Conservation (phyloP, 2,113 vertebrate genomes). For the Hippoglossus stenolepis region DNA sequence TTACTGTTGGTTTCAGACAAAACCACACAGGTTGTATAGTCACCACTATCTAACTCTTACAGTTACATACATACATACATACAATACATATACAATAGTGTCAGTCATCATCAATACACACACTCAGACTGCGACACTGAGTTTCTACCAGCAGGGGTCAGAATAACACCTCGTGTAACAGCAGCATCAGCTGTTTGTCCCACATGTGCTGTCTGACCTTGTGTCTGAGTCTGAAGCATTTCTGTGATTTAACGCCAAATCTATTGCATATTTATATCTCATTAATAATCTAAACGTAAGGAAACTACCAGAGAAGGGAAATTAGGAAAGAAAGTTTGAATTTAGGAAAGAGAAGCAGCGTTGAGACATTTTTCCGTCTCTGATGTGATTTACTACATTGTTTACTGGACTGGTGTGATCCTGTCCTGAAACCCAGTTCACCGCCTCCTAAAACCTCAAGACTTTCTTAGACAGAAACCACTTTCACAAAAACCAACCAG, state of each 20-base stretch:
- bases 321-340: too few species aligned
- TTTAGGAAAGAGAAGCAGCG: too few species aligned
- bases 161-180: neutral
- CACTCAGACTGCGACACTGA: neutral
- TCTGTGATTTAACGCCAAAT: too few species aligned
- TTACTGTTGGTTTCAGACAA: neutral
- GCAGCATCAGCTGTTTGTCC: constrained; percentile 16
- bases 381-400: constrained; percentile 17
- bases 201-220: neutral
- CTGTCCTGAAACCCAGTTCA: neutral
- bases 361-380: neutral
- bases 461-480: neutral
- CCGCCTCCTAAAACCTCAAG: neutral
- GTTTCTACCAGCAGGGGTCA: constrained; percentile 59
- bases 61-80: too few species aligned
- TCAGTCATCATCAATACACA: neutral
- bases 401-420: constrained; percentile 7
- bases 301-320: too few species aligned
- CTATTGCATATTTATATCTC: too few species aligned
- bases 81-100: neutral
- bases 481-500: neutral
- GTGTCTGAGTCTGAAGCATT: too few species aligned
- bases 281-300: too few species aligned
- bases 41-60: too few species aligned
- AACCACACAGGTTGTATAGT: too few species aligned